A percentile compares a stretch with the other conserved stretches of the same genome.
Conservation (phyloP, 2,888 invertebrate genomes). For the Nephrotoma flavescens region DNA sequence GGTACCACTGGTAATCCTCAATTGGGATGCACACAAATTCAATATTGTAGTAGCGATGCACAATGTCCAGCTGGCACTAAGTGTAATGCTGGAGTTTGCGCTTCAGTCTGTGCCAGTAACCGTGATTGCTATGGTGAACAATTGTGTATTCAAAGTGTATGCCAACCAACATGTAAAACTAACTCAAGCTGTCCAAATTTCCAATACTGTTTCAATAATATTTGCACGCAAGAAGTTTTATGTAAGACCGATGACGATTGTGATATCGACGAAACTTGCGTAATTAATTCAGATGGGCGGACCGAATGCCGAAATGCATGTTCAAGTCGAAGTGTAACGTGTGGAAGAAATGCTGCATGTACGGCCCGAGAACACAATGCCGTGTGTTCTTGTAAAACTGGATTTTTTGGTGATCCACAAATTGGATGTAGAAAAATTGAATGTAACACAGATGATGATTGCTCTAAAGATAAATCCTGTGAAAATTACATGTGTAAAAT, state of each 20-base stretch:
- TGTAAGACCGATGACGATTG: conserved; percentile 64
- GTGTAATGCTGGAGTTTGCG: conserved; percentile 67
- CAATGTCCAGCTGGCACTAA: conserved; percentile 75
- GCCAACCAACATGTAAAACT: conserved; percentile 65
- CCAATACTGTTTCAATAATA: conserved; percentile 69
- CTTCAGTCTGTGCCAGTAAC: conserved; percentile 60
- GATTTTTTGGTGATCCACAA: conserved; percentile 68
- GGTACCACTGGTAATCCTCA: conserved; percentile 79
- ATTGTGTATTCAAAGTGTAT: conserved; percentile 71
- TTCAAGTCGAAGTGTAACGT: conserved; percentile 44
- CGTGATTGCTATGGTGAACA: conserved; percentile 77
- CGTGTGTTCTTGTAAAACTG: conserved; percentile 61
- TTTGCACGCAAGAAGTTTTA: conserved; percentile 69
- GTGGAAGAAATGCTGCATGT: conserved; percentile 75
- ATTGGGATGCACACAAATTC: conserved; percentile 67
- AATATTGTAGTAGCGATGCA: conserved; percentile 64
- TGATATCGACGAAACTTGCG: conserved; percentile 54
- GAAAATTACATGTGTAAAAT: conserved; percentile 72
- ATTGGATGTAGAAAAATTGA: conserved; percentile 68
- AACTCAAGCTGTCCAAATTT: conserved; percentile 73
- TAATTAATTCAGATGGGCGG: conserved; percentile 50
- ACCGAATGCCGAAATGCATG: conserved; percentile 65
- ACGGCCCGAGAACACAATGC: conserved; percentile 55
- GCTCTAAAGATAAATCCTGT: conserved; percentile 70
- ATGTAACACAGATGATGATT: conserved; percentile 55